These are phyloP conservation scores for Pygoscelis adeliae DNA, from an alignment of 2,113 vertebrate species.

Conservation along the genomic window DNA sequence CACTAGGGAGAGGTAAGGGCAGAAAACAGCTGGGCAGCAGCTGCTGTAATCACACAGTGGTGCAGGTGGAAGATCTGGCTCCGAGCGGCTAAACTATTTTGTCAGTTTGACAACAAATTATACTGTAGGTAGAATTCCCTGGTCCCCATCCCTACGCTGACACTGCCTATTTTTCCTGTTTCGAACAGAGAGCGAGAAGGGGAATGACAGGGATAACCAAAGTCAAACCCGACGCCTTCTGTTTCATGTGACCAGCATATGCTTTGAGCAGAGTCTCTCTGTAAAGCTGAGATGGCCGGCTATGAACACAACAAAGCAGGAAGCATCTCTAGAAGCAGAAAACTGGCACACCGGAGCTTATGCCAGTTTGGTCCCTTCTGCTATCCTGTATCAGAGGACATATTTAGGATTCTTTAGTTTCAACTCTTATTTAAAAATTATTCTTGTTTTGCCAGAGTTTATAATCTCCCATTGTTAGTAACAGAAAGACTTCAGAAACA, in stretches of 20 bases:
- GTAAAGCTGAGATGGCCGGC: background rate
- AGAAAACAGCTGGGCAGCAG: background rate
- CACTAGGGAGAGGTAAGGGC: background rate
- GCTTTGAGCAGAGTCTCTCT: background rate
- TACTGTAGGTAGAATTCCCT: background rate
- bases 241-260: background rate
- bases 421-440: background rate
- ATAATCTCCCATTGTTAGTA: background rate
- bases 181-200: background rate
- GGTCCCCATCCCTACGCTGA: background rate
- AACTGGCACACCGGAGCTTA: background rate
- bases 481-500: background rate
- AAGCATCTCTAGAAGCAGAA: background rate
- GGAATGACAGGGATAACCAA: background rate
- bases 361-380: background rate
- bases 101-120: background rate
- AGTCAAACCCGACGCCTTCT: background rate
- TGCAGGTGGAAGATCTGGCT: background rate
- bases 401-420: background rate
- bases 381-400: background rate
- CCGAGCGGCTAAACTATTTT: background rate
- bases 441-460: background rate
- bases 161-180: background rate
- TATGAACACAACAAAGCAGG: background rate
- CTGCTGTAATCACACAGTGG: background rate